Base-by-base conservation (phyloP, 2,113 vertebrate genomes). In the Burhinus bistriatus region DNA sequence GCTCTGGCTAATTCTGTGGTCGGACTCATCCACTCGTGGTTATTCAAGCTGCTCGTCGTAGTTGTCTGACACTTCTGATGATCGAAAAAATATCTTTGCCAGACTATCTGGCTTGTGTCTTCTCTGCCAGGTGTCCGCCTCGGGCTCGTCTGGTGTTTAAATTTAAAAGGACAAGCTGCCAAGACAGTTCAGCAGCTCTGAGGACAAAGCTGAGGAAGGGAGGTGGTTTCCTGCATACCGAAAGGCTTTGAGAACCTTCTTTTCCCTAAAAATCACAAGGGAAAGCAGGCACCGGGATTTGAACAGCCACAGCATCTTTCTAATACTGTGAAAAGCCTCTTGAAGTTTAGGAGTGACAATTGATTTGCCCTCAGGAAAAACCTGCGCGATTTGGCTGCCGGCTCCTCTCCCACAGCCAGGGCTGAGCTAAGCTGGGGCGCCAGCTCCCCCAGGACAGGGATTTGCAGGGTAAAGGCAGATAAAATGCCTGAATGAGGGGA, bases 81-180 rank as follows among this genome's bases (percentile, higher is more conserved):
- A 64, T 72, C 1, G 0, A 57, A 11, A 47, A 23, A 15, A 4
- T 15, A 11, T 12, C 49, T 52, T 11, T 8, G 19, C 64, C 7
- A 2, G 54, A 45, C 27, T 6, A 6, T 12, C 27, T 32, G 69
- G 45, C 32, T 40, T 1, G 0, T 12, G 29, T 34, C 69, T 51
- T 7, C 72, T 47, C 51, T 51, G 38, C 68, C 57, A 18, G 51
- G 22, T 25, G n/a, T 40, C 73, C 27, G 30, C 73, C 52, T 2
- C 5, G 4, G 68, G 69, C 73, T 57, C 12, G 1, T 23, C 27
- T 19, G 38, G 59, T 6, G 26, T 44, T 38, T 23, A 9, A 11
- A 40, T 15, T 58, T 40, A 6, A 38, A 72, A 30, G 38, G 59
- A 68, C 12, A 40, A 29, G 61, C 19, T 38, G 55, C 32, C n/a